A percentile compares a stretch with the other conserved stretches of the same genome.
phyloP scores from a whole-genome alignment of 2,797 vertebrate species.

The Sebastes oblongus region DNA sequence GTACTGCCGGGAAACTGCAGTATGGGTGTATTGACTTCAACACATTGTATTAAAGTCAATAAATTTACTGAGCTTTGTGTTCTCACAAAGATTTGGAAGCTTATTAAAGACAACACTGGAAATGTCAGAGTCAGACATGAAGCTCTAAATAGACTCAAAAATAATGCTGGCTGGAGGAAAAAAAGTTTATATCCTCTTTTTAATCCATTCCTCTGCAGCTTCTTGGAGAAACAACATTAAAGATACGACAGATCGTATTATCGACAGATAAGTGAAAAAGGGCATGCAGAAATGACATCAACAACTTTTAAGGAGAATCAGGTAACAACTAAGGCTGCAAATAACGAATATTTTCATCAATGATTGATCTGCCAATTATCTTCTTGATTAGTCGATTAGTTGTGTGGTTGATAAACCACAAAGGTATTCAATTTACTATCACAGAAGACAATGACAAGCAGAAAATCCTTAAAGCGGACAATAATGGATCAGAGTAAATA shows the following conservation, averaged over 20 bases:
- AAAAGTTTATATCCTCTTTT: not conserved
- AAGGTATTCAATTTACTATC: not conserved
- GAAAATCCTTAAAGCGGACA: not conserved
- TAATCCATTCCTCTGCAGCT: not conserved
- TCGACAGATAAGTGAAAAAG: not conserved
- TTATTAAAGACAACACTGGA: constrained; percentile 10
- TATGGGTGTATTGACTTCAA: constrained; percentile 16
- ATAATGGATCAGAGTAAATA: not conserved
- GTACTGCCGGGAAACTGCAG: constrained; percentile 4
- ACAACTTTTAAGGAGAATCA: not conserved
- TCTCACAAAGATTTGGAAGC: not conserved
- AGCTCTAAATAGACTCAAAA: not conserved
- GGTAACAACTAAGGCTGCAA: not conserved
- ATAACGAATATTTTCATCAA: not conserved
- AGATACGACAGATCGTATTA: too few species aligned
- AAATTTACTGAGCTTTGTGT: constrained; percentile 3
- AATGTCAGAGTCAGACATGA: not conserved
- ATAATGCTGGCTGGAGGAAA: not conserved
- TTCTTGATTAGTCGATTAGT: not conserved
- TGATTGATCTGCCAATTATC: not conserved
- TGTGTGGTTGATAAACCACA: not conserved
- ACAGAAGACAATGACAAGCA: not conserved
- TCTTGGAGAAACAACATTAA: not conserved
- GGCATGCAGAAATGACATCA: not conserved
- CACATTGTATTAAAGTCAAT: constrained; percentile 12